These are phyloP conservation scores for Adrianichthys oophorus DNA, from an alignment of 2,797 vertebrate genomes.

Conservation along the genomic window DNA sequence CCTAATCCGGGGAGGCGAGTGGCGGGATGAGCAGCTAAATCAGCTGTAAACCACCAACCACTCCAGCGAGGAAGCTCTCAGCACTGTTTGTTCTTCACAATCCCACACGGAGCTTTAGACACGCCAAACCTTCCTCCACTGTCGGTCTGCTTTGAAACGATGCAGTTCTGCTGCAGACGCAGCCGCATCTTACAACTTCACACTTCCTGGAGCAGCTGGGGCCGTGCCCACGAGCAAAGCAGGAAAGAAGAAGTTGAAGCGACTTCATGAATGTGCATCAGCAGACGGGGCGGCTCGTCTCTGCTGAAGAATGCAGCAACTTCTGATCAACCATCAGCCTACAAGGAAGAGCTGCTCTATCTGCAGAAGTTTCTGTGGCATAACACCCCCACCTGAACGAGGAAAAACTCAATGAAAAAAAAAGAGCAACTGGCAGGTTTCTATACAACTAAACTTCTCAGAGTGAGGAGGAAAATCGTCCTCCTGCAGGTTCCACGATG, in stretches of 20 bases:
- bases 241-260: slow-evolving; percentile 41
- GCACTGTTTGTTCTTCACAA: slow-evolving; percentile 16
- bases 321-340: too few relatives aligned
- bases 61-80: slow-evolving; percentile 22
- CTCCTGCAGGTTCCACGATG: too few relatives aligned
- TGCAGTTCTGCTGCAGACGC: slow-evolving; percentile 8
- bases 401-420: neutral
- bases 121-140: too few relatives aligned
- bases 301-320: too few relatives aligned
- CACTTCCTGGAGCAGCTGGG: slow-evolving; percentile 33
- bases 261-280: neutral
- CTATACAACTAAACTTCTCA: neutral
- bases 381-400: too few relatives aligned
- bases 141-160: too few relatives aligned
- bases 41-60: slow-evolving; percentile 48
- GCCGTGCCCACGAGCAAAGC: slow-evolving; percentile 22
- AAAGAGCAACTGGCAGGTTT: neutral
- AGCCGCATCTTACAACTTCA: neutral
- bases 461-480: too few relatives aligned
- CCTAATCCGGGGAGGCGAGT: slow-evolving; percentile 57
- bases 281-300: neutral
- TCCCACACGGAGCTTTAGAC: slow-evolving; percentile 7
- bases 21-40: slow-evolving; percentile 48
- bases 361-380: too few relatives aligned
- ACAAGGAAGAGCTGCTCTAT: too few relatives aligned